phyloP scores from a whole-genome alignment of 2,113 vertebrate species.

The Garra rufa region DNA sequence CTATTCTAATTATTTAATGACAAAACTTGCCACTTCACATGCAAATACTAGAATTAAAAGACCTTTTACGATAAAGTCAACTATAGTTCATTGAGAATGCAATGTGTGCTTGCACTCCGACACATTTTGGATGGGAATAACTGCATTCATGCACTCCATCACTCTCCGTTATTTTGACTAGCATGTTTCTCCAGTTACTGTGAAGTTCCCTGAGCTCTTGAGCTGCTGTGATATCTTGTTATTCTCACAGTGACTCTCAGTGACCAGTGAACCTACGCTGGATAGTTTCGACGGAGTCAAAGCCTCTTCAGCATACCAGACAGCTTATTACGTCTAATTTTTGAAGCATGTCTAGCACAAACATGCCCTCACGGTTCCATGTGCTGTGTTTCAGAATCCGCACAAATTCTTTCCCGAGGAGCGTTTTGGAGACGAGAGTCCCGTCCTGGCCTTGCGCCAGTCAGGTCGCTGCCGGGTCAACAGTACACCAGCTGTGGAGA shows the following conservation, averaged over 20 bases:
- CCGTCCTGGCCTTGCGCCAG: constrained; percentile 89
- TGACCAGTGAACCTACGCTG: not conserved
- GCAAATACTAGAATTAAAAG: not conserved
- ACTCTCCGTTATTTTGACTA: not conserved
- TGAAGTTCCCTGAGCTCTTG: not conserved
- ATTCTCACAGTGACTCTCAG: not conserved
- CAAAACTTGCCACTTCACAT: not conserved
- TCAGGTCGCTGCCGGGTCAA: constrained; percentile 90
- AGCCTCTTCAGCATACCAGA: constrained; percentile 2
- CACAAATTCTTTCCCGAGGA: constrained; percentile 99
- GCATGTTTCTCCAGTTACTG: not conserved
- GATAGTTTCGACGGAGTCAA: not conserved
- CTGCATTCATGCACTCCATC: not conserved
- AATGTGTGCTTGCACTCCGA: not conserved
- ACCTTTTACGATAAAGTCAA: not conserved
- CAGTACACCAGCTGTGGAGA: constrained; percentile 92
- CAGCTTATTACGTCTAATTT: not conserved
- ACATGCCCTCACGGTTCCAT: not conserved
- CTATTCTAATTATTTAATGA: not conserved
- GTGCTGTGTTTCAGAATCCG: constrained; percentile 83
- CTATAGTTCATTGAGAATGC: not conserved
- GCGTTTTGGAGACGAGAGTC: constrained; percentile 96
- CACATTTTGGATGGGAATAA: not conserved
- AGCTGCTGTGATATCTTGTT: constrained; percentile 3
- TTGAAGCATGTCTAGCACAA: not conserved